Evolutionary conservation across 2,888 invertebrate species (phyloP), one percentile per base, ranked within the genome.

Genomic region (Drosophila atripex): DNA sequence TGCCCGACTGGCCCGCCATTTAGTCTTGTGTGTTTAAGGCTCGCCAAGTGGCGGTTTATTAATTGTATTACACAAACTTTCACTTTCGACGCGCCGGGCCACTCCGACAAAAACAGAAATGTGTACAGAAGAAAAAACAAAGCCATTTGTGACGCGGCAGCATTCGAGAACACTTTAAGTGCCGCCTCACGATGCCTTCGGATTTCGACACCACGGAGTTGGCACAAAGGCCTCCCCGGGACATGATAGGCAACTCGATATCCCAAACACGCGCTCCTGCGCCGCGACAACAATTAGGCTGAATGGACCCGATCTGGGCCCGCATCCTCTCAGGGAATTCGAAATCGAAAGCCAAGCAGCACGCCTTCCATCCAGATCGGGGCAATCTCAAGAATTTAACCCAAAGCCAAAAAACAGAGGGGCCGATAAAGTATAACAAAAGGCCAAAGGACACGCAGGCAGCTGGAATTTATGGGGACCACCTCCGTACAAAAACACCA

Each of bases 361-460:
- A 50, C 63, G 41, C 43, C 49, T 18, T 35, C 45, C 47, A 7
- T 39, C 32, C 23, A 47, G 83, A 87, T 80, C 78, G 51, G 63
- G 71, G 47, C 54, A 70, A 51, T 50, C 63, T 12, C 35, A 54
- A 75, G 83, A 80, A 80, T 78, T 86, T 53, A 47, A 45, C 28
- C 45, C 51, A 39, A 63, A 65, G 46, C 30, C 23, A 28, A 23
- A 4, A 35, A 35, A 16, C 18, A 12, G 75, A n/a, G 61, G 30
- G 57, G 28, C 55, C 23, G 25, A 76, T 61, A 80, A 88, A 80
- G 74, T 80, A 88, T 88, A 86, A 84, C 80, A 85, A 80, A 88
- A 75, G 85, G 71, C 88, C 80, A 82, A 82, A 88, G 82, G 82
- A 82, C 82, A 88, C 87, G 88, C 87, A 88, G 63, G 21, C 79